These are phyloP conservation scores for Nineta flava DNA, from an alignment of 2,888 invertebrate species.

Conservation along the genomic window DNA sequence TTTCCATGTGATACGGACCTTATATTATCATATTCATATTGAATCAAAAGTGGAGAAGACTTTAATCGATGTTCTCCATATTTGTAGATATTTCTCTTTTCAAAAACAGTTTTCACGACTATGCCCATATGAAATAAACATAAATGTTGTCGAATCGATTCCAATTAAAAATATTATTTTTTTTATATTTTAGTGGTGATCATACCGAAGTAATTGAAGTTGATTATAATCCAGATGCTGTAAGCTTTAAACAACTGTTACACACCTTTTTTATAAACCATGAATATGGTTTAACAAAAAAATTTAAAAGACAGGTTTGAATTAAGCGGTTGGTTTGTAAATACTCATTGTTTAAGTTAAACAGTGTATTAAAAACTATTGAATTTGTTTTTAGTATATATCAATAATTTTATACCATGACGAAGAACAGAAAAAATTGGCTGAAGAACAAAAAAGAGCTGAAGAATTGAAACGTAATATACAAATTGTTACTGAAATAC, in stretches of 20 bases:
- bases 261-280: slow-evolving; percentile 86
- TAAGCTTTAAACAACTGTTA: slow-evolving; percentile 62
- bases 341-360: not conserved
- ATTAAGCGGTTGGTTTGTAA: not conserved
- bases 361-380: not conserved
- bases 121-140: too few species aligned
- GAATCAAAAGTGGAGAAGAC: too few species aligned
- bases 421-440: slow-evolving; percentile 63
- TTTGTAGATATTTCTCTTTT: too few species aligned
- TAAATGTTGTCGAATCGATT: too few species aligned
- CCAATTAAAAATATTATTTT: too few species aligned
- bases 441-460: slow-evolving; percentile 44
- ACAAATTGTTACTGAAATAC: slow-evolving; percentile 59
- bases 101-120: too few species aligned
- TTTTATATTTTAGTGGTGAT: slow-evolving; percentile 52
- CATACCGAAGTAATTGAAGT: slow-evolving; percentile 90
- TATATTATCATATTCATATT: too few species aligned
- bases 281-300: slow-evolving; percentile 68
- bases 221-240: slow-evolving; percentile 68
- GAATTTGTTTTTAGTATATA: slow-evolving; percentile 51
- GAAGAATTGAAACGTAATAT: slow-evolving; percentile 34
- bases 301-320: slow-evolving; percentile 63
- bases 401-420: slow-evolving; percentile 81
- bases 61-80: too few species aligned
- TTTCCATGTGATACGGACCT: too few species aligned